Percentiles rank a stretch among this genome's conserved stretches.
phyloP scores from a whole-genome alignment of 1,140 invertebrate genomes.

The Vanessa tameamea region DNA sequence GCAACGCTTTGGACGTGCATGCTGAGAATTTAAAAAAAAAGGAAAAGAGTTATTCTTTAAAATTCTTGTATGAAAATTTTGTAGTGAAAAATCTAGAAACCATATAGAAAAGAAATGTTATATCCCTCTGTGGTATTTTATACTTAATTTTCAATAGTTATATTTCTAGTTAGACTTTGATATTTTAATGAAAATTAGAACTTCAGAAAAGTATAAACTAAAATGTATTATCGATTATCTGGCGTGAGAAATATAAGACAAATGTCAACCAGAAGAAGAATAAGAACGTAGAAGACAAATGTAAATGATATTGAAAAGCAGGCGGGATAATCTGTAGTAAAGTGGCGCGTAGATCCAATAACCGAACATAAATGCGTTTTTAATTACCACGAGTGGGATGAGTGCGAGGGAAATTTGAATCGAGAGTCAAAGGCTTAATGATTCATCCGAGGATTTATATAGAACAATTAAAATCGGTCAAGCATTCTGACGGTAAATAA shows the following conservation, averaged over 20 bases:
- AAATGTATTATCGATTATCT: too few species aligned
- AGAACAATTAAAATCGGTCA: slow-evolving; percentile 64
- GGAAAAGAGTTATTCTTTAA: slow-evolving; percentile 1
- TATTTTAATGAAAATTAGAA: background rate
- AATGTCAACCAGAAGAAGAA: too few species aligned
- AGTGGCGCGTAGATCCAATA: slow-evolving; percentile 47
- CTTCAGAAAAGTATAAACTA: too few species aligned
- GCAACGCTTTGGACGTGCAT: slow-evolving; percentile 11
- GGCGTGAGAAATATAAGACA: too few species aligned
- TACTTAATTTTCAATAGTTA: background rate
- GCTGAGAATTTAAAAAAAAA: slow-evolving; percentile 15
- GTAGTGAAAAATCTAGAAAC: background rate
- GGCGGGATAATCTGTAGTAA: slow-evolving; percentile 40
- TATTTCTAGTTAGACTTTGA: background rate
- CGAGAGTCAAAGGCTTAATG: slow-evolving; percentile 52
- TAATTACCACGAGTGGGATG: slow-evolving; percentile 51
- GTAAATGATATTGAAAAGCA: slow-evolving; percentile 27
- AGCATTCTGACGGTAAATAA: slow-evolving; percentile 55
- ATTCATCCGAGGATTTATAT: slow-evolving; percentile 54
- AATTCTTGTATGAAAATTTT: background rate
- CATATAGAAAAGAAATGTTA: background rate
- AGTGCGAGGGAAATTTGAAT: slow-evolving; percentile 53
- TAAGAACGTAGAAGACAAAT: slow-evolving; percentile 17
- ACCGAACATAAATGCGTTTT: slow-evolving; percentile 58
- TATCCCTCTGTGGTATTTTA: background rate